Evolutionary conservation across 1,140 invertebrate genomes (phyloP), one percentile per base, ranked within the genome.

Genomic region (Drosophila trapezifrons): DNA sequence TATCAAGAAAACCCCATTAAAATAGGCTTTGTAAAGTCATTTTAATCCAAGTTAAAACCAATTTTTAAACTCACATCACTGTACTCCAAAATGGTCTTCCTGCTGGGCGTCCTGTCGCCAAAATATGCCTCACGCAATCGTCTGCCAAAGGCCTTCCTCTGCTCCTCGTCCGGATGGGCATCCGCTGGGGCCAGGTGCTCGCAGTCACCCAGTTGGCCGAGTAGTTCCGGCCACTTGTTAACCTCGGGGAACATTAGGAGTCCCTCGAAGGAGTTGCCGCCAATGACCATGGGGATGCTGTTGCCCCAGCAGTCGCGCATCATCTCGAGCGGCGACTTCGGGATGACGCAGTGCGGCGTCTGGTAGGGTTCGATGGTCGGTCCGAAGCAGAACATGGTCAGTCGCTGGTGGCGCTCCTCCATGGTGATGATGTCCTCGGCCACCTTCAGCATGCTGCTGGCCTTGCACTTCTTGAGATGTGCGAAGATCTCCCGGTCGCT

Each of bases 361-460:
- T 59, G 60, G 27, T 91, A 91, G 15, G 92, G 92, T 45, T 93
- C 93, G 6, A 93, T 65, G 12, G 90, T 90, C 15, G 92, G 92
- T 0, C 79, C 90, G 62, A 92, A 92, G 47, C 81, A 60, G 38
- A 85, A 90, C 76, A 86, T 82, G 1, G 91, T 67, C 6, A 89
- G 65, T 9, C 90, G 80, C 56, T 89, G 74, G 40, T 89, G 82
- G 2, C 86, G 78, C 60, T 90, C 87, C 37, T 92, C 90, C 58
- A 85, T 82, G 40, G 84, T 90, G 15, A 90, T 69, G 7, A 91
- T 74, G 12, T 87, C 73, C 17, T 89, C 78, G 9, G 78, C 65
- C 32, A 77, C 58, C 63, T 93, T 93, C 17, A 92, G 93, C 40
- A 96, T 95, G 15, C 93, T 94, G 65, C 93, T 94, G 51, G 85